Evolutionary conservation across 2,113 vertebrate genomes (phyloP), one percentile per base, ranked within the genome.

Genomic region (Hypanus sabinus): DNA sequence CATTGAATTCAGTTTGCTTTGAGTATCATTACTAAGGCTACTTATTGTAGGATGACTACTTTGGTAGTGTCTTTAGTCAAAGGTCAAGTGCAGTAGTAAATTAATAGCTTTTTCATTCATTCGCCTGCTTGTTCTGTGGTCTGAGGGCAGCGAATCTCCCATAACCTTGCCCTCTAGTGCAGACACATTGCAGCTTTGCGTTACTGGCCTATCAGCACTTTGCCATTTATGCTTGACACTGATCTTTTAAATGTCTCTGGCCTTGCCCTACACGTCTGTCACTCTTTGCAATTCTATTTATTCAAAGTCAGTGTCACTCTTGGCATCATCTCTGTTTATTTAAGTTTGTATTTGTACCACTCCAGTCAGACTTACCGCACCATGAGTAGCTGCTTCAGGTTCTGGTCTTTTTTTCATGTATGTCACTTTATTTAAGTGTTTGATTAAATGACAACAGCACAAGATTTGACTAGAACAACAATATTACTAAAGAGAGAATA

Each of bases 71-170:
- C 27, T 73, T 71, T 30, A 55, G 70, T 55, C 33, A 88, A 90
- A 94, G 94, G 94, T 95, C 94, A 95, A 95, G 94, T 85, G 94
- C 93, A 94, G 94, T 75, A 94, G 79, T 65, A 85, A 62, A 94
- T 94, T 94, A 95, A 95, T 94, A 94, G 93, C 68, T 93, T 93
- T 93, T 93, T 93, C 91, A 93, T 93, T 73, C 24, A 9, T 36
- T 38, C 62, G 94, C 79, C 20, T 24, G 70, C 79, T 91, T 94
- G 71, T 94, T 93, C 94, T 94, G 94, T 95, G 94, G 87, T 11
- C 0, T 1, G 60, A 71, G 55, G 88, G 60, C 95, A 95, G 60
- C 90, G 94, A 70, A 81, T 91, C 91, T 95, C 94, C 36, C 62
- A 57, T 75, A 77, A 95, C 92, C 94, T 95, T 94, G 60, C 22